Evolutionary conservation across 1,140 invertebrate genomes (phyloP).

Genomic region (Phenacoccus solenopsis): DNA sequence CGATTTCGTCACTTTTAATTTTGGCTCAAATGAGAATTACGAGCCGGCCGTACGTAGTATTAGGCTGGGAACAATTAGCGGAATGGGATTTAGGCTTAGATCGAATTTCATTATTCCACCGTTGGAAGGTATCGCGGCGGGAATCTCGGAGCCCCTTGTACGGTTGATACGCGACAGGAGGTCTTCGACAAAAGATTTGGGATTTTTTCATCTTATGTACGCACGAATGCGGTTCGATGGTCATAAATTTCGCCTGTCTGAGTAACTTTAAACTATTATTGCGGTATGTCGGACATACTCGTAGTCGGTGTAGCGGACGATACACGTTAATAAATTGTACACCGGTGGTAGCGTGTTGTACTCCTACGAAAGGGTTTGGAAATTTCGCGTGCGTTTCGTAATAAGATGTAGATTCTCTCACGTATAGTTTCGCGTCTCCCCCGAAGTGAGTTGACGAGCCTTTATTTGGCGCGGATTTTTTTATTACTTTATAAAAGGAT

Average conservation of each 20-base stretch:
- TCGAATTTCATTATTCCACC: background rate
- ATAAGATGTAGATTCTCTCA: too few relatives aligned
- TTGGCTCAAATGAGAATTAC: too few relatives aligned
- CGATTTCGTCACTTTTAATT: too few relatives aligned
- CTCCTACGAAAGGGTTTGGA: too few relatives aligned
- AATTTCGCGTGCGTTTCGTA: too few relatives aligned
- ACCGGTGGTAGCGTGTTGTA: background rate
- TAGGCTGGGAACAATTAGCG: background rate
- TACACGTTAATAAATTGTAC: background rate
- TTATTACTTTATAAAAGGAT: background rate
- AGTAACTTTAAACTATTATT: background rate
- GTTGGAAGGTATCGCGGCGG: background rate
- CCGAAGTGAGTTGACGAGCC: too few relatives aligned
- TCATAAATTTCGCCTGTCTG: conserved; percentile 1
- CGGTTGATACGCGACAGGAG: background rate
- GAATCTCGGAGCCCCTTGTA: background rate
- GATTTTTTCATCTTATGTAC: background rate
- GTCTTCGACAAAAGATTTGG: background rate
- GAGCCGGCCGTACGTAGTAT: too few relatives aligned
- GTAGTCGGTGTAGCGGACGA: background rate
- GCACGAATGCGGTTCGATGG: background rate
- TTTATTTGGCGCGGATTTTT: too few relatives aligned
- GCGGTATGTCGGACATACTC: background rate
- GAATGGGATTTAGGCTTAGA: background rate
- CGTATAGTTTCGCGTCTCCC: too few relatives aligned